Conservation (phyloP, 2,113 vertebrate species). For the Lota lota region DNA sequence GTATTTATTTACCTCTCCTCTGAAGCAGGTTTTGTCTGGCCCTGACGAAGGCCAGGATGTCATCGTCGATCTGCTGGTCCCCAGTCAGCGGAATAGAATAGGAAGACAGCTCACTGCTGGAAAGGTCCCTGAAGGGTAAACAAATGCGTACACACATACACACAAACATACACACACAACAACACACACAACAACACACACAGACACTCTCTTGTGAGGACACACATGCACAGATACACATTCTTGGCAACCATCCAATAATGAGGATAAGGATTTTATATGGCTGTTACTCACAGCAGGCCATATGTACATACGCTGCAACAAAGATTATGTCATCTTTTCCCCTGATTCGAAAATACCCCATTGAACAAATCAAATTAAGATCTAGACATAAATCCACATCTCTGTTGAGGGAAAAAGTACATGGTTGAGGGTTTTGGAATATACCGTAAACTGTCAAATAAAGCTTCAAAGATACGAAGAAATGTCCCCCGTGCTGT, state of each 20-base stretch:
- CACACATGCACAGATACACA: not conserved
- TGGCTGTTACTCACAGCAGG: not conserved
- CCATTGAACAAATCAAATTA: no score
- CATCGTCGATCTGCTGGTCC: slow-evolving; percentile 82
- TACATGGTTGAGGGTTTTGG: no score
- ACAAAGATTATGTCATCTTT: not conserved
- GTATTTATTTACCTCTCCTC: slow-evolving; percentile 19
- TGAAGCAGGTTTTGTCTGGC: slow-evolving; percentile 79
- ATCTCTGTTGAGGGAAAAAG: no score
- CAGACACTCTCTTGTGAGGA: not conserved
- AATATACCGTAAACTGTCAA: no score
- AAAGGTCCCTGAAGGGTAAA: slow-evolving; percentile 67
- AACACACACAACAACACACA: not conserved
- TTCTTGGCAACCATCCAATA: not conserved
- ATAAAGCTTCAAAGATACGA: no score
- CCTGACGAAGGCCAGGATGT: slow-evolving; percentile 89
- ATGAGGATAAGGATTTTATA: not conserved
- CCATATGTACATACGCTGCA: not conserved
- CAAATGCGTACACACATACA: slow-evolving; percentile 1
- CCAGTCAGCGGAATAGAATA: slow-evolving; percentile 83
- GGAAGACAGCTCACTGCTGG: slow-evolving; percentile 51
- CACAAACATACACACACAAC: not conserved
- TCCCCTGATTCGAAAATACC: not conserved
- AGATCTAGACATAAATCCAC: no score
- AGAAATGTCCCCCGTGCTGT: no score